Evolutionary conservation across 2,797 vertebrate species (phyloP).

Genomic region (Aratinga solstitialis): DNA sequence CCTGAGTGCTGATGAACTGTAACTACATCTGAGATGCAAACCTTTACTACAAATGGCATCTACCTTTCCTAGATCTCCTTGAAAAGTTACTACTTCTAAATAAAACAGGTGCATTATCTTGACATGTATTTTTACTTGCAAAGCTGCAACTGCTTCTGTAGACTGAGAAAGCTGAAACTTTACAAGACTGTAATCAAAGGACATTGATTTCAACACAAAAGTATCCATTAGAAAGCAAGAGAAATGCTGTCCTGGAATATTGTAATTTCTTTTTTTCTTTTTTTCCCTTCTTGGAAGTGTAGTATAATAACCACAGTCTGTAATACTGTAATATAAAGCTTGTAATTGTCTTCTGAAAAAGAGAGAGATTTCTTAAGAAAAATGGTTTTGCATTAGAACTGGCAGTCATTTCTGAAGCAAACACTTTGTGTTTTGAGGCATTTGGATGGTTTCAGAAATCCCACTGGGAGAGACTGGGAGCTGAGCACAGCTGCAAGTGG

Average conservation of each 20-base stretch:
- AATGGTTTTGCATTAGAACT: constrained; percentile 22
- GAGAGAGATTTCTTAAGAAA: constrained; percentile 7
- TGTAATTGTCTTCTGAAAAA: constrained; percentile 39
- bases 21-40: constrained; percentile 25
- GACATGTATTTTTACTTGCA: constrained; percentile 31
- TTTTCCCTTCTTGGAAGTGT: neutral
- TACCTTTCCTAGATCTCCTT: neutral
- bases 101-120: neutral
- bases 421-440: neutral
- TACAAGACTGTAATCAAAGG: constrained; percentile 35
- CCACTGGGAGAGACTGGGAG: neutral
- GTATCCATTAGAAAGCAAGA: constrained; percentile 54
- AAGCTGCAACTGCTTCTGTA: constrained; percentile 38
- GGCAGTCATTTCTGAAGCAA: neutral
- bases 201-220: constrained; percentile 68
- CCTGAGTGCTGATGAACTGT: constrained; percentile 6
- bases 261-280: neutral
- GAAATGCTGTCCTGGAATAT: constrained; percentile 40
- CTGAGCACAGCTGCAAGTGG: neutral
- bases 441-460: constrained; percentile 44
- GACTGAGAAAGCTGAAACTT: constrained; percentile 22
- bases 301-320: constrained; percentile 39
- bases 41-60: constrained; percentile 35
- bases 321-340: constrained; percentile 35
- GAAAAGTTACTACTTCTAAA: constrained; percentile 24